phyloP scores from a whole-genome alignment of 2,113 vertebrate species.

The Alethe diademata region DNA sequence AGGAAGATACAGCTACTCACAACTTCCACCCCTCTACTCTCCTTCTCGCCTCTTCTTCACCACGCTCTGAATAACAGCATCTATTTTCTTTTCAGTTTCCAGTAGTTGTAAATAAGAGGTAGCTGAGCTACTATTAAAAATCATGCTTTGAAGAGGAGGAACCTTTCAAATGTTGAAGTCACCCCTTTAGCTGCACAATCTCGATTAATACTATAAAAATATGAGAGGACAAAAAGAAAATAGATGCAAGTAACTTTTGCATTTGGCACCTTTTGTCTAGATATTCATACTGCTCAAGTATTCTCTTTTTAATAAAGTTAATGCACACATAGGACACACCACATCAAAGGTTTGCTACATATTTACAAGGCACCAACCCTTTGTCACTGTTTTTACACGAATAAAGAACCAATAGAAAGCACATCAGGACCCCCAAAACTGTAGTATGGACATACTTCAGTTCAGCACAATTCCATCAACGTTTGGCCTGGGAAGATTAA shows the following conservation, averaged over 20 bases:
- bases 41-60: slow-evolving; percentile 55
- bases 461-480: slow-evolving; percentile 71
- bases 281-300: slow-evolving; percentile 80
- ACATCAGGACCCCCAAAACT: slow-evolving; percentile 68
- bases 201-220: slow-evolving; percentile 75
- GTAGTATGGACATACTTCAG: slow-evolving; percentile 77
- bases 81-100: slow-evolving; percentile 74
- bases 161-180: slow-evolving; percentile 70
- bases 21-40: slow-evolving; percentile 24
- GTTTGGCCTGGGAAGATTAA: slow-evolving; percentile 80
- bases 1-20: slow-evolving; percentile 24
- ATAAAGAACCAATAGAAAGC: slow-evolving; percentile 74
- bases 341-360: slow-evolving; percentile 80
- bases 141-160: slow-evolving; percentile 71
- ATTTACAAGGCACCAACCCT: slow-evolving; percentile 86
- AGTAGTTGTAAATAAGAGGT: slow-evolving; percentile 78
- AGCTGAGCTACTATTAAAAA: slow-evolving; percentile 76
- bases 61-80: slow-evolving; percentile 62
- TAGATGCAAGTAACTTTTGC: slow-evolving; percentile 77
- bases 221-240: slow-evolving; percentile 74
- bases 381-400: slow-evolving; percentile 73
- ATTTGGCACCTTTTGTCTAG: slow-evolving; percentile 82
- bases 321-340: slow-evolving; percentile 79
- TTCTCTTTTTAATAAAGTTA: slow-evolving; percentile 80
- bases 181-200: slow-evolving; percentile 72